A percentile compares a stretch with the other conserved stretches of the same genome.
Evolutionary conservation across 2,888 invertebrate species (phyloP).

Genomic region (Pterobdella sp.): DNA sequence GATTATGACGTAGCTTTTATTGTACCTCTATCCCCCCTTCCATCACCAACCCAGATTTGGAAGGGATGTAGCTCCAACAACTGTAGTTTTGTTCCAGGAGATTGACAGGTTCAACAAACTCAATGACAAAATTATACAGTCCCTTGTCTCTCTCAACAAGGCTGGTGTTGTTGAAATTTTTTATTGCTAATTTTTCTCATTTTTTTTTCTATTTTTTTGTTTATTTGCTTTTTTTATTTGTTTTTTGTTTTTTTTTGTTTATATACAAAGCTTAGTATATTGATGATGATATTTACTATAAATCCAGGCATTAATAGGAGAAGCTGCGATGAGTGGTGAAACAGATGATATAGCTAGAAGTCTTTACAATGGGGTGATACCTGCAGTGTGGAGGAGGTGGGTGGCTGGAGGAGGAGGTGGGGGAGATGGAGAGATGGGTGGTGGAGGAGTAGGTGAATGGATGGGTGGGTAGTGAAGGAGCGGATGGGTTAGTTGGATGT

Average conservation of each 20-base stretch:
- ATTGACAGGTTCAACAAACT: conserved; percentile 77
- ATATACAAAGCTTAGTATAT: neutral
- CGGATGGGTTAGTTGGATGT: conserved; percentile 11
- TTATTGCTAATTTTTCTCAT: neutral
- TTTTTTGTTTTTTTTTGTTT: neutral
- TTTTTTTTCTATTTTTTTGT: neutral
- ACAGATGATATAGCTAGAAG: conserved; percentile 74
- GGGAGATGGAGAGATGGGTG: neutral
- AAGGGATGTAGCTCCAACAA: conserved; percentile 70
- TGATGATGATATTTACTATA: neutral
- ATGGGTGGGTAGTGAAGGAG: neutral
- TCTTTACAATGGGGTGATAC: conserved; percentile 76
- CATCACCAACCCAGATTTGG: conserved; percentile 54
- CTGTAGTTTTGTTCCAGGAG: conserved; percentile 77
- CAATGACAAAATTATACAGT: conserved; percentile 63
- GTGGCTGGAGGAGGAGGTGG: neutral
- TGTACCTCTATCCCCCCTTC: too few species aligned
- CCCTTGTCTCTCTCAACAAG: conserved; percentile 61
- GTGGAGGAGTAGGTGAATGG: neutral
- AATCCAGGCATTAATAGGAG: conserved; percentile 70
- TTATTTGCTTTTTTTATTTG: neutral
- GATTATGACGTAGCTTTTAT: neutral
- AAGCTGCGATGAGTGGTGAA: conserved; percentile 80
- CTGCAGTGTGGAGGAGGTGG: conserved; percentile 64
- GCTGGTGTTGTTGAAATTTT: conserved; percentile 37